A percentile compares a stretch with the other conserved stretches of the same genome.
phyloP scores from a whole-genome alignment of 2,113 vertebrate species.

The Madoqua kirkii region DNA sequence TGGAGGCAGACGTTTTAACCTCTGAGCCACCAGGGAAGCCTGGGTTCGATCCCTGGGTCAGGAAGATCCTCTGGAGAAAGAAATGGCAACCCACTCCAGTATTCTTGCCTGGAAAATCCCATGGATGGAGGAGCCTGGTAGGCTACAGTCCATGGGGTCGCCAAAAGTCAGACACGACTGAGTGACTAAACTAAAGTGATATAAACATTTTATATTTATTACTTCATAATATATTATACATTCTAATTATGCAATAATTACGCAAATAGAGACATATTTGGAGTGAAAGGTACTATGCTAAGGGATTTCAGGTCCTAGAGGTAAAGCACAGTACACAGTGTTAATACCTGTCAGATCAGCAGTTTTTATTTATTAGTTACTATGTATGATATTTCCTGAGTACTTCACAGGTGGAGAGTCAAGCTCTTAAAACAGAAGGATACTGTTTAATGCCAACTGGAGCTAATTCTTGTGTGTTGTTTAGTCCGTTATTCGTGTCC shows the following conservation, averaged over 20 bases:
- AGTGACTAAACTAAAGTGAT: background rate
- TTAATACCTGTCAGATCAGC: background rate
- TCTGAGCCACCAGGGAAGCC: too few species aligned
- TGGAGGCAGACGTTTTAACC: too few species aligned
- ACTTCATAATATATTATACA: background rate
- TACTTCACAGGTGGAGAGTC: background rate
- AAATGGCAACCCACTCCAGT: background rate
- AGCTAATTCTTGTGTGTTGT: background rate
- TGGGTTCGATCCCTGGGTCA: background rate
- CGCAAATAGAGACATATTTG: background rate
- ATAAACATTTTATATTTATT: background rate
- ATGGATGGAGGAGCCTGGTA: too few species aligned
- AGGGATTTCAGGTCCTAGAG: background rate
- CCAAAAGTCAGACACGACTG: background rate
- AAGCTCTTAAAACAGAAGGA: background rate
- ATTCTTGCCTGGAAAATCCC: background rate
- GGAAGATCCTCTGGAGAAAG: background rate
- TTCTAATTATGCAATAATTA: background rate
- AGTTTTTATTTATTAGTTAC: background rate
- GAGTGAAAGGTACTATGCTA: background rate
- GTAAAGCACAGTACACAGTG: background rate
- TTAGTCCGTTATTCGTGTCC: background rate
- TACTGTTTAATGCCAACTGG: background rate
- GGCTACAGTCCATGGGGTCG: background rate
- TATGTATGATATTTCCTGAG: background rate